Percentiles rank a stretch among this genome's conserved stretches.
phyloP scores from a whole-genome alignment of 2,113 vertebrate genomes.

The Cichladusa arquata region DNA sequence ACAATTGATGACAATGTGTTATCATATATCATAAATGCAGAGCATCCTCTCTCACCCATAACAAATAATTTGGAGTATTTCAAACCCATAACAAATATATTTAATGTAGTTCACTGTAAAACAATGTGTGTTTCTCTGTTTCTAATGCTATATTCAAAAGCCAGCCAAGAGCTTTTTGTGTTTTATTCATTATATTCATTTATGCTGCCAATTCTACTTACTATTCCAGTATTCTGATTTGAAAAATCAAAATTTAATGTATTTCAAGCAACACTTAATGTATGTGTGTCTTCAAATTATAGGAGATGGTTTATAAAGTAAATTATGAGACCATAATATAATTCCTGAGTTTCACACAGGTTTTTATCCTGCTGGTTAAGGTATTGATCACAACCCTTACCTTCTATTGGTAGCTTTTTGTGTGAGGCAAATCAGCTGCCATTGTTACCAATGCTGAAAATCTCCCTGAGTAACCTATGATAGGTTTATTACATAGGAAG shows the following conservation, averaged over 20 bases:
- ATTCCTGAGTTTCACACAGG: neutral
- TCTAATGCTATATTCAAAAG: conserved; percentile 24
- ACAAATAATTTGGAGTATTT: conserved; percentile 51
- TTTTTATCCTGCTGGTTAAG: conserved; percentile 7
- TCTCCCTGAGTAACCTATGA: neutral
- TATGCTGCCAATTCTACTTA: conserved; percentile 52
- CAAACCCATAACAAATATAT: conserved; percentile 35
- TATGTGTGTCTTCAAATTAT: neutral
- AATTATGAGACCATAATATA: neutral
- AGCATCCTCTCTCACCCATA: conserved; percentile 38
- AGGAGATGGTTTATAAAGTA: conserved; percentile 11
- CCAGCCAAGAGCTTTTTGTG: conserved; percentile 35
- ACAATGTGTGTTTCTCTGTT: conserved; percentile 44
- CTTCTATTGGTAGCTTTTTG: neutral
- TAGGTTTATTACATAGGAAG: conserved; percentile 7
- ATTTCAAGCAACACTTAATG: neutral
- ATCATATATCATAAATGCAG: conserved; percentile 23
- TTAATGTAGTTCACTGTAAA: conserved; percentile 33
- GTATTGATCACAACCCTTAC: conserved; percentile 24
- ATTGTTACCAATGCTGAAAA: neutral
- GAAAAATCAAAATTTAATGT: conserved; percentile 20
- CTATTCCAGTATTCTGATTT: conserved; percentile 2
- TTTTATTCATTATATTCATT: conserved; percentile 49
- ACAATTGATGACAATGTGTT: conserved; percentile 63
- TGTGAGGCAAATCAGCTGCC: neutral